Conservation (phyloP, 92 coral and sea anemone genomes). For the Parazoanthus swiftii region DNA sequence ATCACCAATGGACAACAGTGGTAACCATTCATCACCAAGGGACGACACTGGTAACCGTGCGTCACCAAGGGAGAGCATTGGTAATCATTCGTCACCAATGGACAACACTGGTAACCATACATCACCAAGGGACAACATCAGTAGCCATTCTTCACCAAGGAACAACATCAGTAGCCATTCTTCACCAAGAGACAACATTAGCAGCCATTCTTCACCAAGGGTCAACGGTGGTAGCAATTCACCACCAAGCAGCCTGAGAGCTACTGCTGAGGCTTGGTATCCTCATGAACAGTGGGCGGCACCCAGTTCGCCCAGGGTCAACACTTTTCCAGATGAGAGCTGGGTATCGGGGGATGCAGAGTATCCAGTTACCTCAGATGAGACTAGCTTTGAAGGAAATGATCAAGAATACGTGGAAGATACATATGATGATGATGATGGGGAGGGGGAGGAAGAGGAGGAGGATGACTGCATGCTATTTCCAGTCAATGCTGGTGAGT, state of each 20-base stretch:
- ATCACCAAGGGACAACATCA: no score
- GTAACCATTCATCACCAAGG: neutral
- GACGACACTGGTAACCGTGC: no score
- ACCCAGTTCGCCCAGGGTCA: neutral
- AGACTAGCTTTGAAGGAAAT: neutral
- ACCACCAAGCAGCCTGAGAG: constrained; percentile 2
- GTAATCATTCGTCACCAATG: no score
- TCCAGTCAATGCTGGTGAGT: constrained; percentile 33
- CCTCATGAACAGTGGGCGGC: constrained; percentile 20
- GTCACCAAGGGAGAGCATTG: no score
- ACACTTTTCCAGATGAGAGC: constrained; percentile 19
- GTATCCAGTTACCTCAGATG: neutral
- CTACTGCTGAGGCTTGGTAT: constrained; percentile 30
- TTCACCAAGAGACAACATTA: no score
- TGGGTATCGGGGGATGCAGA: neutral
- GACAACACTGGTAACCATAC: no score
- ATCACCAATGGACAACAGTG: neutral
- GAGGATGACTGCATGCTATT: constrained; percentile 11
- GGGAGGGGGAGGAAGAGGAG: neutral
- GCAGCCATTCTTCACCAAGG: neutral
- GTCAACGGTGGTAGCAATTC: neutral
- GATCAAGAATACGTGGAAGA: neutral
- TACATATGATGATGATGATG: constrained; percentile 4
- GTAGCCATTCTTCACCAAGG: no score
- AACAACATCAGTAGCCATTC: no score